Evolutionary conservation across 1,140 invertebrate species (phyloP), one percentile per base, ranked within the genome.

Genomic region (Campodea augens): DNA sequence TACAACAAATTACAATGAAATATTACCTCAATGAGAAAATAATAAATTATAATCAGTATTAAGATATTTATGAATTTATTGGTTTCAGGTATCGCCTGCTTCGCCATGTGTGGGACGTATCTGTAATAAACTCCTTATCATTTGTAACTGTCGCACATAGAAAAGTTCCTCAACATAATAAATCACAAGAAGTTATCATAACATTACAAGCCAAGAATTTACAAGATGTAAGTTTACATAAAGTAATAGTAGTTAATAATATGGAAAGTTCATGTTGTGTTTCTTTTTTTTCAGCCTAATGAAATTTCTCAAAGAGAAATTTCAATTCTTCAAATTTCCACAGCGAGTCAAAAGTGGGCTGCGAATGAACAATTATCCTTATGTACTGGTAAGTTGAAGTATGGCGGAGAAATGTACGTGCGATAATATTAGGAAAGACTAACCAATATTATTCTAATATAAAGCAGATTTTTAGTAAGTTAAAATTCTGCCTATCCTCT

Each of bases 61-160:
- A 21, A n/a, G 25, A 43, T 43, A 38, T 22, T 41, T 32, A 38
- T 15, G 45, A 25, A 36, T 50, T 47, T 43, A 43, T 38, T 51
- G 46, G 45, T 60, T 61, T 38, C 52, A 75, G 74, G 50, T 73
- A 81, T 57, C 64, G 78, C 37, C 55, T 81, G 7, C 68, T 77
- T 22, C 70, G 76, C 4, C 77, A 82, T 48, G 68, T 66, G 18
- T 78, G 76, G 70, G 65, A 73, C 43, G 58, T 81, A n/a, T 69
- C 69, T 29, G 73, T 80, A n/a, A 62, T 75, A 39, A 73, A 78
- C 48, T 78, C 77, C 1, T 56, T 82, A 12, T 67, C 71, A 43
- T 65, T 74, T 2, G 68, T 68, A 19, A 68, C 71, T 0, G 65
- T 67, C 24, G 65, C 66, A 4, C 57, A 59, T 23, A 63, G 62